Evolutionary conservation across 2,797 vertebrate genomes (phyloP).

Genomic region (Danio choprae): DNA sequence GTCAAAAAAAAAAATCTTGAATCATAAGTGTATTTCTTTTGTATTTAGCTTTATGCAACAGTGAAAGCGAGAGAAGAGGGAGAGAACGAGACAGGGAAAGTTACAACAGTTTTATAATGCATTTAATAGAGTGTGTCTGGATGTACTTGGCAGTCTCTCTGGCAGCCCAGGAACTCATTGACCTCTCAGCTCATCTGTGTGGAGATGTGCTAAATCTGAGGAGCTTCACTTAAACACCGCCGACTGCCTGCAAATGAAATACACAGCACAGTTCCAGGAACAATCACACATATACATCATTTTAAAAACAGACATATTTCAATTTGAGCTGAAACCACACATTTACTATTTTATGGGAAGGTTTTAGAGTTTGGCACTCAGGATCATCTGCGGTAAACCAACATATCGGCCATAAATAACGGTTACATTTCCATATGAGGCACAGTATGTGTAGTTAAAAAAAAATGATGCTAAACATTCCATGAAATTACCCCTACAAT

Average conservation of each 20-base stretch:
- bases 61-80: neutral
- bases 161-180: slow-evolving; percentile 60
- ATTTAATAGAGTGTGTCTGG: slow-evolving; percentile 63
- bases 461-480: slow-evolving; percentile 48
- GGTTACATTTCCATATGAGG: slow-evolving; percentile 45
- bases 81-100: slow-evolving; percentile 21
- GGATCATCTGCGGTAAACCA: slow-evolving; percentile 46
- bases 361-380: slow-evolving; percentile 37
- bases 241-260: slow-evolving; percentile 51
- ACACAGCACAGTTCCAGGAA: slow-evolving; percentile 49
- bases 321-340: slow-evolving; percentile 44
- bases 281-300: slow-evolving; percentile 45
- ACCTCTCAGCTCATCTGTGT: slow-evolving; percentile 62
- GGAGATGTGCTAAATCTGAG: slow-evolving; percentile 49
- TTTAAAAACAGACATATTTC: slow-evolving; percentile 38
- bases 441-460: slow-evolving; percentile 45
- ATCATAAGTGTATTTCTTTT: neutral
- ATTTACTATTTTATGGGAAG: slow-evolving; percentile 47
- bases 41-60: neutral
- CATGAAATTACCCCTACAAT: slow-evolving; percentile 49
- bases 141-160: slow-evolving; percentile 60
- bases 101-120: slow-evolving; percentile 56
- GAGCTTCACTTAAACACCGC: slow-evolving; percentile 50
- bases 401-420: slow-evolving; percentile 52
- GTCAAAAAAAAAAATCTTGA: neutral